Evolutionary conservation across 2,888 invertebrate genomes (phyloP).

Genomic region (Eumacrocentrus americanus): DNA sequence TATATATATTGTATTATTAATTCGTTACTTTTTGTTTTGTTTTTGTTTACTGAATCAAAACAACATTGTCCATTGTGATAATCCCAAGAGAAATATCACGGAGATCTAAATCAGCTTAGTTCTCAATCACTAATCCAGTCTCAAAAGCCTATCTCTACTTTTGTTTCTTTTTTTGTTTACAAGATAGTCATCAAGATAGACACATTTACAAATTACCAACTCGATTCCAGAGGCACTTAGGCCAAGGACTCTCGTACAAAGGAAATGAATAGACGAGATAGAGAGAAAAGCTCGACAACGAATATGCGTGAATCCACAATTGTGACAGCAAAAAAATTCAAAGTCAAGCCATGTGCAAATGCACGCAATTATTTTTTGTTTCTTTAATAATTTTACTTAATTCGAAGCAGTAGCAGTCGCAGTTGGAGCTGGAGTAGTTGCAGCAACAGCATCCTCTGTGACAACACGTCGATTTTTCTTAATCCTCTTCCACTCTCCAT

Average conservation of each 20-base stretch:
- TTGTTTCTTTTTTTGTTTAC: not conserved
- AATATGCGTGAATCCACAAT: not conserved
- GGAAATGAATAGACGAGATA: not conserved
- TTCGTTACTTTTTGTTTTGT: constrained; percentile 20
- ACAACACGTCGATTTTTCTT: constrained; percentile 85
- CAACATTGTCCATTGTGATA: constrained; percentile 22
- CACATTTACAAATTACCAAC: constrained; percentile 1
- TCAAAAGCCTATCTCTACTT: too few relatives aligned
- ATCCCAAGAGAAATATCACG: constrained; percentile 13
- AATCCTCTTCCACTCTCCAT: constrained; percentile 95
- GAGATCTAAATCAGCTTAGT: not conserved
- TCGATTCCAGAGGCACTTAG: constrained; percentile 24
- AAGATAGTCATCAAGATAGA: not conserved
- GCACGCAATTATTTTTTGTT: too few relatives aligned
- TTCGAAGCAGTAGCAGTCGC: constrained; percentile 52
- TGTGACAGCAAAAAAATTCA: not conserved
- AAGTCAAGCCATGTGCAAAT: not conserved
- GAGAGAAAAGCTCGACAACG: not conserved
- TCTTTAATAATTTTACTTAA: too few relatives aligned
- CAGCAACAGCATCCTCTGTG: constrained; percentile 52
- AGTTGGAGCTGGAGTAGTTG: constrained; percentile 40
- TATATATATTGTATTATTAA: constrained; percentile 30
- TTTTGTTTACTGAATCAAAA: not conserved
- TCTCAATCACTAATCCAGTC: not conserved
- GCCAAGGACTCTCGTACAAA: constrained; percentile 14